These are phyloP conservation scores for Panulirus ornatus DNA, from an alignment of 1,140 invertebrate genomes.

Conservation along the genomic window DNA sequence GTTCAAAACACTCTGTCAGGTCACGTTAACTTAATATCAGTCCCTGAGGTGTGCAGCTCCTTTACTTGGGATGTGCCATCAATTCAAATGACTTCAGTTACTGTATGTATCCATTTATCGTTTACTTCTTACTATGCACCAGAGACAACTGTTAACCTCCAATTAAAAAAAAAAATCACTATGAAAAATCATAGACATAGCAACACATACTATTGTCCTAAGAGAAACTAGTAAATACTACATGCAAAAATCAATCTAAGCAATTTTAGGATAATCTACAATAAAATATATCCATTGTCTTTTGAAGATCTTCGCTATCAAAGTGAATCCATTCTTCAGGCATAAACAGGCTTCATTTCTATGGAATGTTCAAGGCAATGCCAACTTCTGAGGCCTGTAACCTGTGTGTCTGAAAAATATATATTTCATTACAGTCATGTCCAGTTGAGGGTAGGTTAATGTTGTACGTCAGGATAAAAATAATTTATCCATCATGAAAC, in stretches of 20 bases:
- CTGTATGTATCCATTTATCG: not conserved
- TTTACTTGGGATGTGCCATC: not conserved
- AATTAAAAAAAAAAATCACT: not conserved
- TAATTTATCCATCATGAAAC: too few relatives aligned
- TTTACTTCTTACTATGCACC: not conserved
- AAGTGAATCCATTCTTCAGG: not conserved
- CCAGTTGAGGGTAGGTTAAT: too few relatives aligned
- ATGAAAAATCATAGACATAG: too few relatives aligned
- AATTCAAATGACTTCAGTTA: not conserved
- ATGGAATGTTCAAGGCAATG: slow-evolving; percentile 23
- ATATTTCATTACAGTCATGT: too few relatives aligned
- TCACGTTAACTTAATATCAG: slow-evolving; percentile 31
- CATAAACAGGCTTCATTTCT: not conserved
- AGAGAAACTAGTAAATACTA: too few relatives aligned
- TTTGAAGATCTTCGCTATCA: not conserved
- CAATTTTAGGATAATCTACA: not conserved
- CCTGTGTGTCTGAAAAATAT: not conserved
- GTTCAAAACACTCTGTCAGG: not conserved
- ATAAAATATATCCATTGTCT: not conserved
- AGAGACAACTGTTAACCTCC: not conserved
- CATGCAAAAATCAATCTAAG: not conserved
- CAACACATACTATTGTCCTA: too few relatives aligned
- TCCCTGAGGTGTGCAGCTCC: slow-evolving; percentile 42
- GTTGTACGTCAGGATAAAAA: too few relatives aligned
- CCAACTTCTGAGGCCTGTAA: not conserved